phyloP scores from a whole-genome alignment of 1,140 invertebrate species.

The Myzus persicae region DNA sequence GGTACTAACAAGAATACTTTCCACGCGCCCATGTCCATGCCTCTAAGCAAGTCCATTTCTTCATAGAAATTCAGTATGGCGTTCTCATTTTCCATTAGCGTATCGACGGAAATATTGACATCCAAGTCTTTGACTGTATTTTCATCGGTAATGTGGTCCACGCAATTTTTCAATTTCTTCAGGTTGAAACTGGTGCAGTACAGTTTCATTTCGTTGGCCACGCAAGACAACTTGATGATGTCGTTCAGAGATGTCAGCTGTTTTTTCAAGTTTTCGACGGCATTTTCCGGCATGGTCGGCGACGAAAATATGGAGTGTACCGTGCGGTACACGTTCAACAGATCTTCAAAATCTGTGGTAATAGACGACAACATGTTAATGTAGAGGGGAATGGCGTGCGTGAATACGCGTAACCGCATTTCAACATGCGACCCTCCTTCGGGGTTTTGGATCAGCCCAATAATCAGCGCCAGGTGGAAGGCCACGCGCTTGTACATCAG shows the following conservation, averaged over 20 bases:
- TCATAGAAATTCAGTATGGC: neutral
- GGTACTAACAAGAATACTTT: neutral
- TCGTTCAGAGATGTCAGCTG: neutral
- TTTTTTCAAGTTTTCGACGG: neutral
- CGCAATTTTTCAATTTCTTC: no score
- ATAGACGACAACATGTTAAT: neutral
- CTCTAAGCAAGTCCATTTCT: neutral
- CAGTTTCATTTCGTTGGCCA: neutral
- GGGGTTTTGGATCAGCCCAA: neutral
- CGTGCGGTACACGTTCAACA: neutral
- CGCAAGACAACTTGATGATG: neutral
- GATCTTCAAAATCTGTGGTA: no score
- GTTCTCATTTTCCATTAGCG: neutral
- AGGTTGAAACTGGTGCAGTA: neutral
- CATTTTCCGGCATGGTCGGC: rapidly evolving
- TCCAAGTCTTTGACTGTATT: no score
- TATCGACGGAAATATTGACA: no score
- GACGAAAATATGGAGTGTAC: neutral
- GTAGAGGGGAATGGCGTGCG: neutral
- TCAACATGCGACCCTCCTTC: neutral
- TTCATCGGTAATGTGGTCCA: neutral
- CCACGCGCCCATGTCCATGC: neutral
- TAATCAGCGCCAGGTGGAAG: neutral
- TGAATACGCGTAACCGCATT: neutral
- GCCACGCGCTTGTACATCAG: neutral